A percentile compares a stretch with the other conserved stretches of the same genome.
phyloP scores from a whole-genome alignment of 2,888 invertebrate genomes.

The Neocrepidodera transversa region DNA sequence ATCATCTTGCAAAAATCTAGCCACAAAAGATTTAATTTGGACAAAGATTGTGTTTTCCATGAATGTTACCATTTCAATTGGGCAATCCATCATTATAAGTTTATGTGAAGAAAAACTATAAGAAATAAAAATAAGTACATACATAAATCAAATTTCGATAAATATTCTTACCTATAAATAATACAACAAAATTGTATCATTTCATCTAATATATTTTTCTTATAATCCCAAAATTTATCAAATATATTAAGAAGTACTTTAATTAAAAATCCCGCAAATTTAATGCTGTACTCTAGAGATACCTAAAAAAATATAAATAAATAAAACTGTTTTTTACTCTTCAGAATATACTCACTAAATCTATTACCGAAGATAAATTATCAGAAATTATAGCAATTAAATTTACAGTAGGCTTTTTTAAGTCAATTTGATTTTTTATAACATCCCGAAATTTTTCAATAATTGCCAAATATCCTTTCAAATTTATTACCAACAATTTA shows the following conservation, averaged over 20 bases:
- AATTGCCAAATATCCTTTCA: conserved; percentile 63
- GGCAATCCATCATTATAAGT: conserved; percentile 12
- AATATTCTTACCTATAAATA: conserved; percentile 38
- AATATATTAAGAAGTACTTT: conserved; percentile 62
- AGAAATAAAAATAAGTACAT: conserved; percentile 27
- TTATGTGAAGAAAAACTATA: conserved; percentile 29
- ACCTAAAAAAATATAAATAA: conserved; percentile 36
- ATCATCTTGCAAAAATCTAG: conserved; percentile 23
- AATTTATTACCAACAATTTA: conserved; percentile 65
- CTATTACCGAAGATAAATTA: conserved; percentile 39
- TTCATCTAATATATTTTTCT: conserved; percentile 30
- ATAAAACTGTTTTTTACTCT: background rate
- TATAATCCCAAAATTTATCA: conserved; percentile 53
- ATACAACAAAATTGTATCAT: conserved; percentile 38
- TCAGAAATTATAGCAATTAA: conserved; percentile 40
- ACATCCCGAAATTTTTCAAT: conserved; percentile 61
- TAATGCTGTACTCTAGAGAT: conserved; percentile 61
- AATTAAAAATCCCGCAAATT: conserved; percentile 62
- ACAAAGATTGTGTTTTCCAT: conserved; percentile 20
- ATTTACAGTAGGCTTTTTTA: conserved; percentile 39
- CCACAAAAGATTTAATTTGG: conserved; percentile 25
- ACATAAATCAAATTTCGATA: conserved; percentile 26
- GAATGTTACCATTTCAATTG: conserved; percentile 16
- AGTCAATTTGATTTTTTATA: conserved; percentile 55
- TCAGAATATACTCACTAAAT: conserved; percentile 25